phyloP scores from a whole-genome alignment of 2,797 vertebrate genomes.

The Chrysocyon brachyurus region DNA sequence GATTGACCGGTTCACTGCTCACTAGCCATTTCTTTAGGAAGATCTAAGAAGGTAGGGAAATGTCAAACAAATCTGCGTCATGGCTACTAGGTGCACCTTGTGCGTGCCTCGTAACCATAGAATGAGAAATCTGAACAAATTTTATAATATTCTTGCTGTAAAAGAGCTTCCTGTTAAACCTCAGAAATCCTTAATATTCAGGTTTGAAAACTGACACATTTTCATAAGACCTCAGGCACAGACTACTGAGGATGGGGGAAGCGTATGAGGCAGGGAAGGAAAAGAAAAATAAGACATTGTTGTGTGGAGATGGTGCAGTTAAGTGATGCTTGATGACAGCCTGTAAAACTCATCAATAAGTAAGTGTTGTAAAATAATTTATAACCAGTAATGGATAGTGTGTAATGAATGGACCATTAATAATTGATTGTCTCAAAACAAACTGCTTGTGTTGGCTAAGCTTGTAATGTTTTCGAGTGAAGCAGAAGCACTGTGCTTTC shows the following conservation, averaged over 20 bases:
- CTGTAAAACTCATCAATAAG: constrained; percentile 79
- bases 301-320: constrained; percentile 18
- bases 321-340: constrained; percentile 19
- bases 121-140: background rate
- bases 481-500: constrained; percentile 53
- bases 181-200: constrained; percentile 73
- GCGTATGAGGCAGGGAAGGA: constrained; percentile 7
- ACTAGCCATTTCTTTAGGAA: constrained; percentile 70
- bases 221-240: constrained; percentile 71
- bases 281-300: background rate
- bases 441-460: constrained; percentile 48
- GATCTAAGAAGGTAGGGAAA: constrained; percentile 42
- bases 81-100: background rate
- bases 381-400: constrained; percentile 79
- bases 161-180: constrained; percentile 58
- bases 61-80: background rate
- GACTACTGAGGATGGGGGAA: background rate
- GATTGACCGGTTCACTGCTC: constrained; percentile 83
- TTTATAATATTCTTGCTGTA: background rate
- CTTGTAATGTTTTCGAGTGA: constrained; percentile 49
- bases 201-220: constrained; percentile 60
- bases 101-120: constrained; percentile 10
- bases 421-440: constrained; percentile 79
- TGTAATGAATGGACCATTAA: constrained; percentile 79
- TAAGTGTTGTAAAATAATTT: constrained; percentile 83